Base-by-base conservation (phyloP, 2,888 invertebrate species). In the Boloria selene region DNA sequence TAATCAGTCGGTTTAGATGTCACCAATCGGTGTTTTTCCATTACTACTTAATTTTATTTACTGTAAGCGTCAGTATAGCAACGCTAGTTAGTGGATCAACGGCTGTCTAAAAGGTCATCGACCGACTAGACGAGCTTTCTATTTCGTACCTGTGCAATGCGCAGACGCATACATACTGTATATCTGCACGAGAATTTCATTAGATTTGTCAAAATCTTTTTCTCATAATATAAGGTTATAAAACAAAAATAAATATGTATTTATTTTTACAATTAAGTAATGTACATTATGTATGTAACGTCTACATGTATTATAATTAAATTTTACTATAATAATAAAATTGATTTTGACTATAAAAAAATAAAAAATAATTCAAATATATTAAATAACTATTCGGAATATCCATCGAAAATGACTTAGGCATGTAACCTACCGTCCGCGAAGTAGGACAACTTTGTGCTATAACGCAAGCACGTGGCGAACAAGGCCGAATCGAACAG, bases 71-170 rank as follows among this genome's bases (percentile, higher is more conserved):
- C 44, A 62, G 47, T 51, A 45, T 51, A 44, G 44, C 50, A 22
- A 18, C 42, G 55, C 42, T 45, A 53, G 52, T 55, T 58, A 50
- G 52, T 63, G 60, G 64, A 63, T 47, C 18, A 26, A 65, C 63
- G 71, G 72, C 38, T 56, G 52, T 61, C 64, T 61, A 54, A 64
- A 68, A 68, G 85, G 78, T 86, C 85, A 68, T 73, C 72, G 83
- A 83, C 84, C 80, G 70, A 49, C 65, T 61, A 61, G 53, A 61
- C 70, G 77, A 75, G 83, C 88, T 87, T 87, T 88, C 88, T 87
- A 87, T 87, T 87, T 86, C 79, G 80, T 79, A 76, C 76, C 76
- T 71, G 59, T 38, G 60, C 51, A 66, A 62, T 65, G 55, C 22
- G 65, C 64, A 52, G 31, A 63, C 63, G 67, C 47, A 22, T 38